Conservation (phyloP, 1,140 invertebrate species). For the Rhyacophila brunnea region DNA sequence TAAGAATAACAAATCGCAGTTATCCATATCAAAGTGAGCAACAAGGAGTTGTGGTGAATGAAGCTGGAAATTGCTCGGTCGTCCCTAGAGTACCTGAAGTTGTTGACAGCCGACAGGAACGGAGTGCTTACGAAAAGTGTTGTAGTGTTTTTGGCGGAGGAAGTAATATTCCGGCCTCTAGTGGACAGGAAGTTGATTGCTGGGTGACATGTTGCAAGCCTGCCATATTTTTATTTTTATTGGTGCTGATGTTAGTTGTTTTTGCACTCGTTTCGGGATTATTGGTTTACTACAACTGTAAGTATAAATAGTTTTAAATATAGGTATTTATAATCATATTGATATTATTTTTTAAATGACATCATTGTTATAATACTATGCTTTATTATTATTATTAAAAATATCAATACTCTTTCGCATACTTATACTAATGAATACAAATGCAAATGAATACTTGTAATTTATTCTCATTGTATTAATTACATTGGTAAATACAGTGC, state of each 20-base stretch:
- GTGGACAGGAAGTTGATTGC: slow-evolving; percentile 34
- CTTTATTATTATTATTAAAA: too few species aligned
- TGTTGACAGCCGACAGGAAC: slow-evolving; percentile 25
- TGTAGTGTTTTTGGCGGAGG: slow-evolving; percentile 13
- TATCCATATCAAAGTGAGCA: slow-evolving; percentile 45
- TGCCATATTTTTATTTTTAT: slow-evolving; percentile 45
- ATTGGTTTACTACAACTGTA: slow-evolving; percentile 56
- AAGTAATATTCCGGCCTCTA: slow-evolving; percentile 19
- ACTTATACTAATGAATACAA: too few species aligned
- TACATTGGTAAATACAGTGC: too few species aligned
- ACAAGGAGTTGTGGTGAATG: slow-evolving; percentile 53
- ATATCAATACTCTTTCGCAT: too few species aligned
- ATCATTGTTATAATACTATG: too few species aligned
- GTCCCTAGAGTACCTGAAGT: slow-evolving; percentile 40
- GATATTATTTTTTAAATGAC: too few species aligned
- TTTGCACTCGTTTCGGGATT: slow-evolving; percentile 52
- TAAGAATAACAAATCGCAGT: slow-evolving; percentile 46
- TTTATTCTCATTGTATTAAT: too few species aligned
- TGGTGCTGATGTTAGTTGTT: slow-evolving; percentile 48
- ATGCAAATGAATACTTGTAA: too few species aligned
- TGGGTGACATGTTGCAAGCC: slow-evolving; percentile 46
- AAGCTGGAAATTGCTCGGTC: slow-evolving; percentile 52
- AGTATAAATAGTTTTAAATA: too few species aligned
- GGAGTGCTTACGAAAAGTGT: slow-evolving; percentile 19
- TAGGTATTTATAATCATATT: too few species aligned